A percentile compares a stretch with the other conserved stretches of the same genome.
Evolutionary conservation across 2,888 invertebrate species (phyloP).

Genomic region (Epinotia ramella): DNA sequence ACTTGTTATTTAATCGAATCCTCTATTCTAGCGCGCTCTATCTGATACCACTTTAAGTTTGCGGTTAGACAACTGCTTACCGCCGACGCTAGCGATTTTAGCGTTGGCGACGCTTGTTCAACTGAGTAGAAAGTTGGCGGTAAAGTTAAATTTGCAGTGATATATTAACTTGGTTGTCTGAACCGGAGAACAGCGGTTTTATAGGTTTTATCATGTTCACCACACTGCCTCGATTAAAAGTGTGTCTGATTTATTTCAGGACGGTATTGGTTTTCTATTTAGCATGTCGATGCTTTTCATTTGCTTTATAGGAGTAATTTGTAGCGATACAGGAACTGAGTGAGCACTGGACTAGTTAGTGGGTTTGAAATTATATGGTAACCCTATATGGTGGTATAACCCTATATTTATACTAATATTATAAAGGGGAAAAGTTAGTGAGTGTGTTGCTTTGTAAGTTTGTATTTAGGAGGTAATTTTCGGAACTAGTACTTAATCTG

Average conservation of each 20-base stretch:
- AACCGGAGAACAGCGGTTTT: neutral
- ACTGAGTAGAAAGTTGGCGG: neutral
- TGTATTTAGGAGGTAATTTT: too few relatives aligned
- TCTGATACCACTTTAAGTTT: neutral
- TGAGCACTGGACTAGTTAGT: neutral
- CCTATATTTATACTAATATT: too few relatives aligned
- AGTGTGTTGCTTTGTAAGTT: too few relatives aligned
- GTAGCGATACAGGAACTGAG: neutral
- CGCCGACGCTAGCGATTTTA: neutral
- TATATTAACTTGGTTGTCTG: too few relatives aligned
- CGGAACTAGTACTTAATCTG: too few relatives aligned
- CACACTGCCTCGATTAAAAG: neutral
- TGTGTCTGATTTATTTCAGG: conserved; percentile 9
- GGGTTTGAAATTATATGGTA: neutral
- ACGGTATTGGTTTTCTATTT: neutral
- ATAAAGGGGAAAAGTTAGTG: too few relatives aligned
- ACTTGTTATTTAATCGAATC: conserved; percentile 9
- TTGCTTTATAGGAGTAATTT: neutral
- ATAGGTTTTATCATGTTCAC: neutral
- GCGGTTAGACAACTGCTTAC: neutral
- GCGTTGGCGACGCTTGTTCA: neutral
- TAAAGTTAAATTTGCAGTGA: neutral
- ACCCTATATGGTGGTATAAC: too few relatives aligned
- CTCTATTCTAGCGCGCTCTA: conserved; percentile 1
- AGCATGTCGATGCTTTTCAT: conserved; percentile 35